Conservation (phyloP, 37 sponge, comb jelly and placozoan species). For the Haliclona indistincta region DNA sequence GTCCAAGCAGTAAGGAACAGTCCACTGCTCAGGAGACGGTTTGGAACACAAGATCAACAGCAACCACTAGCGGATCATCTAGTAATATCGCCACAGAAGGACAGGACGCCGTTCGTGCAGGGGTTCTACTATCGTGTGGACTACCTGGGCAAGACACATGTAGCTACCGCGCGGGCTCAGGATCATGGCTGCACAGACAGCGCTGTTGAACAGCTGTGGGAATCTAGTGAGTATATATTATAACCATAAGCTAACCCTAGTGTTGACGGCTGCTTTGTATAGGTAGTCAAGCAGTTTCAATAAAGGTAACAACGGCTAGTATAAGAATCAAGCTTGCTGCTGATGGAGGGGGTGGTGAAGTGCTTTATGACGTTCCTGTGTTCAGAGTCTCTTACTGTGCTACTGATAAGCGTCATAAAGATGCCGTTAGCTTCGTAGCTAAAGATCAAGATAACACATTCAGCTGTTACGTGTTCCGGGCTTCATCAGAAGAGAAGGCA, state of each 20-base stretch:
- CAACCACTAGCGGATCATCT: background rate
- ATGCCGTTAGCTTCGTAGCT: conserved; percentile 71
- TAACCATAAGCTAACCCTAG: too few relatives aligned
- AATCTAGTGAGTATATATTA: background rate
- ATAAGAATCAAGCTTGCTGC: conserved; percentile 59
- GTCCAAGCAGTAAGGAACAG: conserved; percentile 70
- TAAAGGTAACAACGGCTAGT: conserved; percentile 65
- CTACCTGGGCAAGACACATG: conserved; percentile 57
- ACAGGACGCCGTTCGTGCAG: conserved; percentile 83
- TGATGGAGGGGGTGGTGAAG: conserved; percentile 9
- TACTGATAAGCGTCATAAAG: conserved; percentile 43
- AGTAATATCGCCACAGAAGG: conserved; percentile 53
- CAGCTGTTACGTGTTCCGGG: conserved; percentile 79
- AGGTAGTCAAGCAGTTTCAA: conserved; percentile 16
- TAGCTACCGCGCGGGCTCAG: conserved; percentile 33
- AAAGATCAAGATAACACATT: conserved; percentile 54
- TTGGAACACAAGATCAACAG: conserved; percentile 19
- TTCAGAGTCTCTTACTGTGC: conserved; percentile 84
- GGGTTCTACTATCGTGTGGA: conserved; percentile 72
- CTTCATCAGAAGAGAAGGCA: conserved; percentile 63
- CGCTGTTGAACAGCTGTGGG: conserved; percentile 32
- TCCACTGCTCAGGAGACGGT: conserved; percentile 72
- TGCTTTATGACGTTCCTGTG: conserved; percentile 79
- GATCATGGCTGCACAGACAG: conserved; percentile 74
- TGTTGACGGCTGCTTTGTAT: too few relatives aligned